phyloP scores from a whole-genome alignment of 2,888 invertebrate genomes.

The Adelphocoris suturalis region DNA sequence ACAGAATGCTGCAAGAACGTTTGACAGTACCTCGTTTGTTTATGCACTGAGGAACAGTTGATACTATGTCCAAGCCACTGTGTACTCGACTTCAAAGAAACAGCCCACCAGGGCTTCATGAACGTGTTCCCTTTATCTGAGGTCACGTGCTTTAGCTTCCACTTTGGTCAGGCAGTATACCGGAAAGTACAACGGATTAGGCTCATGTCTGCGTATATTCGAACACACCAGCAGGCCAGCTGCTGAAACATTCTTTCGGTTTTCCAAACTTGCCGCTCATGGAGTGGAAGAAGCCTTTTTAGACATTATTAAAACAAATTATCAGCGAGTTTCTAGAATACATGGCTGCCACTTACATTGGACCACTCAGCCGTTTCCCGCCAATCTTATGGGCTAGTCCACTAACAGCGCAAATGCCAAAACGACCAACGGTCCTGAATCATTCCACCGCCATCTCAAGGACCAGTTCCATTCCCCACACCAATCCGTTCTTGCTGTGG shows the following conservation, averaged over 20 bases:
- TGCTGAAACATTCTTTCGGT: conserved; percentile 16
- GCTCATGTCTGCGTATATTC: background rate
- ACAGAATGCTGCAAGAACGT: conserved; percentile 18
- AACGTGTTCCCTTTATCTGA: conserved; percentile 31
- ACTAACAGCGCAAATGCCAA: background rate
- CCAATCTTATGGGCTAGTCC: conserved; percentile 5
- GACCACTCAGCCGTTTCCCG: conserved; percentile 30
- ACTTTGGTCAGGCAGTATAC: too few relatives aligned
- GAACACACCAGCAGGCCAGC: background rate
- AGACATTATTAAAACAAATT: background rate
- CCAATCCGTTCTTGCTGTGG: background rate
- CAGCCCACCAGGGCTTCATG: conserved; percentile 32
- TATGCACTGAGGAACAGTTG: conserved; percentile 19
- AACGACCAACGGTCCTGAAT: background rate
- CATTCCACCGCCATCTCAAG: too few relatives aligned
- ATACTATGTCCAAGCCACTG: conserved; percentile 29
- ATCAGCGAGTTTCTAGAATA: conserved; percentile 19
- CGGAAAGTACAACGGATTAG: background rate
- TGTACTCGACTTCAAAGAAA: conserved; percentile 8
- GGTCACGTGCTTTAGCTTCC: background rate
- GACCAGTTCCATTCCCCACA: conserved; percentile 3
- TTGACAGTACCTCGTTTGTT: conserved; percentile 4
- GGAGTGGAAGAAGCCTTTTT: too few relatives aligned
- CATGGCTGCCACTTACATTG: conserved; percentile 33
- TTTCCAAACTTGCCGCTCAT: background rate